Percentiles rank a stretch among this genome's conserved stretches.
These are phyloP conservation scores for Spheniscus humboldti DNA, from an alignment of 2,797 vertebrate genomes.

Conservation along the genomic window DNA sequence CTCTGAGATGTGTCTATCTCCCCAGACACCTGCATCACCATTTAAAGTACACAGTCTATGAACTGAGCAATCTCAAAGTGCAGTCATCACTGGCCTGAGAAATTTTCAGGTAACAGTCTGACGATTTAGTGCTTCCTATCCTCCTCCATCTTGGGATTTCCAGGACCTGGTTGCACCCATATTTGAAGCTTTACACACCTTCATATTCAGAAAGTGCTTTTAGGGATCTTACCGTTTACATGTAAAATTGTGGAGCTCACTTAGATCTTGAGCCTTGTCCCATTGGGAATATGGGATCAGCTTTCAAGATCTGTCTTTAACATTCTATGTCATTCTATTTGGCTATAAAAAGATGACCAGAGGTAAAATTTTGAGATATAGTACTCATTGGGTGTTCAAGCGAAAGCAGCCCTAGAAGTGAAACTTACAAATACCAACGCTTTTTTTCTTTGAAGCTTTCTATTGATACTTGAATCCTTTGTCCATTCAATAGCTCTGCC, in stretches of 20 bases:
- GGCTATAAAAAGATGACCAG: background rate
- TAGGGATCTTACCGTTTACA: background rate
- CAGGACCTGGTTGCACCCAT: background rate
- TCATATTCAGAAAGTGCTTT: background rate
- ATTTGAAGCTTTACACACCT: background rate
- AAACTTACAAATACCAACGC: fast-evolving
- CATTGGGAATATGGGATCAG: background rate
- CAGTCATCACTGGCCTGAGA: background rate
- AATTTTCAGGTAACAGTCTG: background rate
- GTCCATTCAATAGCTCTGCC: background rate
- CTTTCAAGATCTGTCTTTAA: background rate
- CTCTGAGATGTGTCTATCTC: background rate
- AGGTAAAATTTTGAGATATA: background rate
- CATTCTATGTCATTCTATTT: background rate
- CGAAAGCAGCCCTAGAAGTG: background rate
- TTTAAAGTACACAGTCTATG: background rate
- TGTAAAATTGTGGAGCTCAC: background rate
- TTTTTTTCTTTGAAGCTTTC: background rate
- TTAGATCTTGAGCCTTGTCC: background rate
- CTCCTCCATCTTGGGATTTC: background rate
- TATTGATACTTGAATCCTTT: background rate
- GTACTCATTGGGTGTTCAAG: background rate
- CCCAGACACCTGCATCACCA: background rate
- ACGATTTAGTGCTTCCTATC: background rate
- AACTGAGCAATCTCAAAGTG: background rate